Evolutionary conservation across 2,797 vertebrate species (phyloP).

Genomic region (Odontamblyopus lacepedii): DNA sequence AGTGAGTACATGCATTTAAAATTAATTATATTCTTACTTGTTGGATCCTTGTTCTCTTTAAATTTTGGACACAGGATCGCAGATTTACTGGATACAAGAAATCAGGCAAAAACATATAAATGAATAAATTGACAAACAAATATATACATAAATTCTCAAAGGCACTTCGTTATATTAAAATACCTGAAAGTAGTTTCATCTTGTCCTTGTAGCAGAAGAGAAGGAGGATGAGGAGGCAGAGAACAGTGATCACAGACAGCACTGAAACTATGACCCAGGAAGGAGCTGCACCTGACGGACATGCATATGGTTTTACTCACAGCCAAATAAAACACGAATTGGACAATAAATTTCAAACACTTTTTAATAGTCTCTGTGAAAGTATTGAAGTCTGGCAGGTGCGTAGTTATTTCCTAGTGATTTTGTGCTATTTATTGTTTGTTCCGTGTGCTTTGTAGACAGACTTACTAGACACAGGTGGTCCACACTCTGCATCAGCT

Average conservation of each 20-base stretch:
- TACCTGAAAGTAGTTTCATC: slow-evolving; percentile 79
- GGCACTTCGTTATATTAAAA: neutral
- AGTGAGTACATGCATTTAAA: neutral
- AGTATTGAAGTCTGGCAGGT: neutral
- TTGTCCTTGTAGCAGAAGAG: slow-evolving; percentile 84
- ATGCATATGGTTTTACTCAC: slow-evolving; percentile 19
- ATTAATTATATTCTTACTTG: slow-evolving; percentile 62
- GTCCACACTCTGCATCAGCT: slow-evolving; percentile 82
- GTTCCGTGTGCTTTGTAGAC: neutral
- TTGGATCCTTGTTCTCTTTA: slow-evolving; percentile 80
- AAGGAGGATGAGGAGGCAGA: slow-evolving; percentile 76
- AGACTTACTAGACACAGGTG: slow-evolving; percentile 55
- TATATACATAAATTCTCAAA: neutral
- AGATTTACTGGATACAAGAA: slow-evolving; percentile 73
- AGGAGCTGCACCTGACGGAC: slow-evolving; percentile 51
- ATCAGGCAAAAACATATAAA: slow-evolving; percentile 15
- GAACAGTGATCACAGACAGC: slow-evolving; percentile 73
- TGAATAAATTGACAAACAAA: neutral
- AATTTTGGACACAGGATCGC: slow-evolving; percentile 80
- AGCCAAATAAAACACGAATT: slow-evolving; percentile 1
- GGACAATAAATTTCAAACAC: neutral
- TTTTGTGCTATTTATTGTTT: slow-evolving; percentile 8
- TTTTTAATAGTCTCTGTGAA: neutral
- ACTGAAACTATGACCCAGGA: slow-evolving; percentile 78
- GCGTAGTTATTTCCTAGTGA: neutral